phyloP scores from a whole-genome alignment of 2,888 invertebrate genomes.

The Agrochola macilenta region DNA sequence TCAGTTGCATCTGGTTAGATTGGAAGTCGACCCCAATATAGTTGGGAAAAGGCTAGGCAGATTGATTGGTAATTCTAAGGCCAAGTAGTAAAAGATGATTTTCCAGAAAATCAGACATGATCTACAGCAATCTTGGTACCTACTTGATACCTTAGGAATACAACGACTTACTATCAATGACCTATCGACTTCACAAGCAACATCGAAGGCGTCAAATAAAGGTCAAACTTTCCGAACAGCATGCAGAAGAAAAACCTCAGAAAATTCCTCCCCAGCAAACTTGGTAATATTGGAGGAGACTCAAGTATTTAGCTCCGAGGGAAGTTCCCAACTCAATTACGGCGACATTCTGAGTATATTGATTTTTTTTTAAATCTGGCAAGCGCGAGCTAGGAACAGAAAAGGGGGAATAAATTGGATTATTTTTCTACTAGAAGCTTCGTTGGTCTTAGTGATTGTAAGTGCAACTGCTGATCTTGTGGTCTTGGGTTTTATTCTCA shows the following conservation, averaged over 20 bases:
- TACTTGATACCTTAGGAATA: too few species aligned
- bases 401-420: neutral
- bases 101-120: too few species aligned
- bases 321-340: slow-evolving; percentile 60
- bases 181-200: neutral
- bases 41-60: too few species aligned
- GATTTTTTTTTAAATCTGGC: slow-evolving; percentile 42
- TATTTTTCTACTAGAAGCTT: neutral
- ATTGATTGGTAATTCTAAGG: too few species aligned
- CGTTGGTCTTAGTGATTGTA: neutral
- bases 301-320: slow-evolving; percentile 53
- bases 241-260: slow-evolving; percentile 19
- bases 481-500: neutral
- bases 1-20: too few species aligned
- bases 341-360: slow-evolving; percentile 49
- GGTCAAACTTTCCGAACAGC: slow-evolving; percentile 11
- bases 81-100: too few species aligned
- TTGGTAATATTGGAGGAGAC: slow-evolving; percentile 40
- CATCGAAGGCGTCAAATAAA: slow-evolving; percentile 32
- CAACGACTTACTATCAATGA: neutral
- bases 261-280: slow-evolving; percentile 25
- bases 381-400: neutral
- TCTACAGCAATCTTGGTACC: too few species aligned
- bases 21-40: too few species aligned
- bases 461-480: too few species aligned